Conservation (phyloP, 2,113 vertebrate species). For the Dicrurus megarhynchus region DNA sequence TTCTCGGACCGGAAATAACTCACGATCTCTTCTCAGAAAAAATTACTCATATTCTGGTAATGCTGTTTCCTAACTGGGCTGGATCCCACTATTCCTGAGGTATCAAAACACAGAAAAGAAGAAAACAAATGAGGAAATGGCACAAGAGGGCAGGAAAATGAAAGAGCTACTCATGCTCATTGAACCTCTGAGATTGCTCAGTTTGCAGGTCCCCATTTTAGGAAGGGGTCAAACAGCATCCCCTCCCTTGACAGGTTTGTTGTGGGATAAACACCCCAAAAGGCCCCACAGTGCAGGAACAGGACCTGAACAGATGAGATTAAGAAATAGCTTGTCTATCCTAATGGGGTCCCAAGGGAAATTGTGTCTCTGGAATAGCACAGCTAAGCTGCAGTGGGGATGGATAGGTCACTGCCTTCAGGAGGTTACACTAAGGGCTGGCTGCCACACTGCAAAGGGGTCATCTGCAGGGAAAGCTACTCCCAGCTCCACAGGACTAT, state of each 20-base stretch:
- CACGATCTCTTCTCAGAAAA: neutral
- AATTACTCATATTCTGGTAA: neutral
- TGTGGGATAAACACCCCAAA: neutral
- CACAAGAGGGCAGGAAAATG: neutral
- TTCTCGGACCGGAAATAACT: neutral
- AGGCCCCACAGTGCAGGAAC: neutral
- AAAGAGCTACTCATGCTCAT: neutral
- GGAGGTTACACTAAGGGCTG: accelerated
- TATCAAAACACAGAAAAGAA: neutral
- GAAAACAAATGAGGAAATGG: neutral
- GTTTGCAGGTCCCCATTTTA: neutral
- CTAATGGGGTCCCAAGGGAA: neutral
- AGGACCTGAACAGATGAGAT: neutral
- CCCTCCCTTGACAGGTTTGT: neutral
- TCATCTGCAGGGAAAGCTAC: neutral
- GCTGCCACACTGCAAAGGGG: neutral
- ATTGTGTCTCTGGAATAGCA: neutral
- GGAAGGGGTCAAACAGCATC: neutral
- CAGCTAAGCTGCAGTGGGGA: accelerated
- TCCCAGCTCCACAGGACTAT: neutral
- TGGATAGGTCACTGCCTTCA: neutral
- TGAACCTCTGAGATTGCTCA: accelerated
- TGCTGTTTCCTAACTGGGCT: neutral
- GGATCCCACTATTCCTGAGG: neutral
- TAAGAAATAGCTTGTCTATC: neutral